Percentiles rank a stretch among this genome's conserved stretches.
phyloP scores from a whole-genome alignment of 2,888 invertebrate species.

The Trichogramma evanescens region DNA sequence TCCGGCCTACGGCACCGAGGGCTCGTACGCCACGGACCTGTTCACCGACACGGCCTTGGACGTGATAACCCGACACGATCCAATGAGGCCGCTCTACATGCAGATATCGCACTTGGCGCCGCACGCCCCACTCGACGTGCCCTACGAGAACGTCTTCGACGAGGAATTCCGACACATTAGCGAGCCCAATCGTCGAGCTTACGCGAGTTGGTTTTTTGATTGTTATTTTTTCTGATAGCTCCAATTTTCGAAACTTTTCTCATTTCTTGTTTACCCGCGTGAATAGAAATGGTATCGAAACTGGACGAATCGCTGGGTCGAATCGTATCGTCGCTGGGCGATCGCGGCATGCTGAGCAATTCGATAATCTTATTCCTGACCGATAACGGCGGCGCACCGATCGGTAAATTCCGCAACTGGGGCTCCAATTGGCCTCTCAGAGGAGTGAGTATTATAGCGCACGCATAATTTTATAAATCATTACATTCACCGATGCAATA shows the following conservation, averaged over 20 bases:
- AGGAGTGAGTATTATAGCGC: conserved; percentile 45
- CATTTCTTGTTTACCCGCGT: conserved; percentile 25
- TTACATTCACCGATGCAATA: background rate
- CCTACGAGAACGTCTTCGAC: conserved; percentile 55
- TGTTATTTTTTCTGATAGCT: background rate
- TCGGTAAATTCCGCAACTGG: conserved; percentile 51
- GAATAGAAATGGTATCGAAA: conserved; percentile 55
- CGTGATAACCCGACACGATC: conserved; percentile 58
- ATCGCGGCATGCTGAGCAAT: conserved; percentile 53
- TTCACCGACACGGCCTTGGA: conserved; percentile 62
- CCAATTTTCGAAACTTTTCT: background rate
- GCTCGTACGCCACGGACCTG: conserved; percentile 66
- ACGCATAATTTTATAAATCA: background rate
- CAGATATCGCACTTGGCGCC: conserved; percentile 76
- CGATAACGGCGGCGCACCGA: conserved; percentile 57
- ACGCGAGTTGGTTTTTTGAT: conserved; percentile 56
- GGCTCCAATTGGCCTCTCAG: conserved; percentile 60
- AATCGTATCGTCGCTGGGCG: conserved; percentile 52
- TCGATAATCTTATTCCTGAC: conserved; percentile 60
- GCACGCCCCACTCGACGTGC: conserved; percentile 66
- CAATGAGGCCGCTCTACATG: conserved; percentile 65
- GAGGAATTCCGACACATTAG: conserved; percentile 61
- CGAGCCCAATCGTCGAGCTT: conserved; percentile 64
- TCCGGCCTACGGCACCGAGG: conserved; percentile 46
- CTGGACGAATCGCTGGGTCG: conserved; percentile 59